Base-by-base conservation (phyloP, 2,888 invertebrate species). In the Drosophila subquinaria region DNA sequence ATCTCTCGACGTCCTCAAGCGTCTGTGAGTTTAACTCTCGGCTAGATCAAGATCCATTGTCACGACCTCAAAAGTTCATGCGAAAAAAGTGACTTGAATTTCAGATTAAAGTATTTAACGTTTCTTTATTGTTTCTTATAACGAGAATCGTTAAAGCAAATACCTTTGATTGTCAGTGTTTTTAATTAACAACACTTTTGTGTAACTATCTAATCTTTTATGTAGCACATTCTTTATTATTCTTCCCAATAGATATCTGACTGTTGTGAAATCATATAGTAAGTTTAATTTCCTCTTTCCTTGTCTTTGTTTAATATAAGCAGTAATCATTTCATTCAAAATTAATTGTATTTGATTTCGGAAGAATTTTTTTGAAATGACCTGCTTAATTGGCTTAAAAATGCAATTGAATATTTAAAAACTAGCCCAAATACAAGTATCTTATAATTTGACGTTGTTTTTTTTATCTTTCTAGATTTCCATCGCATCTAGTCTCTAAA, bases 31-130 rank as follows among this genome's bases (percentile, higher is more conserved):
- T 48, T 42, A 66, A 43, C 73, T 52, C 59, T 38, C 50, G 40
- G 20, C 42, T 61, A 66, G 68, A 81, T 67, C 65, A 71, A 84
- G 76, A 76, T 72, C 81, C 85, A 84, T 82, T 88, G 85, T 85
- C 84, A 84, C 88, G 84, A 84, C 81, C 85, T 73, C 63, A 71
- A 68, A 81, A 69, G 80, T 79, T 79, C 70, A 80, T 78, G 80
- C 61, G 75, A 81, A 79, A 45, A 38, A 64, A 45, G 23, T 64
- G 35, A 57, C 61, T 73, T 50, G 45, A 76, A 57, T 56, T 51
- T 60, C 40, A 40, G 51, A 36, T 65, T 53, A 17, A 30, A 60
- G 56, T 57, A 42, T 61, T 65, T 55, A 50, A 50, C 59, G 30
- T 23, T 42, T 36, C 55, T 50, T 71, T 52, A 55, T 68, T 52